These are phyloP conservation scores for Rhagoletis pomonella DNA, from an alignment of 1,140 invertebrate genomes.

Conservation along the genomic window DNA sequence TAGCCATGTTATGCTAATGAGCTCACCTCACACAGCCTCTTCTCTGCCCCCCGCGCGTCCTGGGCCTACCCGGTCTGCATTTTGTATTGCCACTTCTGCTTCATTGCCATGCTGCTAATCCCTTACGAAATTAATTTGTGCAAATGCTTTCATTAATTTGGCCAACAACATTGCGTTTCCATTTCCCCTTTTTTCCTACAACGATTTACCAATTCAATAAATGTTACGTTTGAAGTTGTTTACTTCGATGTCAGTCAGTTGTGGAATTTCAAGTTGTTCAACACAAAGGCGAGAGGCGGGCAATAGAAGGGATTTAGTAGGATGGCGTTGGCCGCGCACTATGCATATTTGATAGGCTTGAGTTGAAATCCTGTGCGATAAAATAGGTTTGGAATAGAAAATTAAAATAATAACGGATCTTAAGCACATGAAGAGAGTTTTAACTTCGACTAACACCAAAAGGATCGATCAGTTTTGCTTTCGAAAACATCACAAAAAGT, in stretches of 20 bases:
- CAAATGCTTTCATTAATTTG: constrained; percentile 51
- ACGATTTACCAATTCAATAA: constrained; percentile 48
- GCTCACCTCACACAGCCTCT: not conserved
- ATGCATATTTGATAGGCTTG: not conserved
- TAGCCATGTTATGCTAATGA: constrained; percentile 52
- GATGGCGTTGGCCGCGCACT: not conserved
- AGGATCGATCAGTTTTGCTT: too few relatives aligned
- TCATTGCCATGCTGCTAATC: constrained; percentile 11
- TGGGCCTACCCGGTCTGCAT: not conserved
- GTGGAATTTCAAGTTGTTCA: constrained; percentile 36
- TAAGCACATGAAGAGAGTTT: too few relatives aligned
- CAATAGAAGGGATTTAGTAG: not conserved
- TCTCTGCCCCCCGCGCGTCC: not conserved
- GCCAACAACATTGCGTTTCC: constrained; percentile 14
- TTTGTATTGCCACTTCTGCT: not conserved
- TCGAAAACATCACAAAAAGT: too few relatives aligned
- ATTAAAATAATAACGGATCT: not conserved
- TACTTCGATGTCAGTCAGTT: constrained; percentile 35
- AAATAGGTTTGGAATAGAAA: not conserved
- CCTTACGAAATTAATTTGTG: constrained; percentile 52
- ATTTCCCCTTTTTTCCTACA: not conserved
- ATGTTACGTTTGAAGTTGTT: constrained; percentile 42
- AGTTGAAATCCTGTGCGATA: not conserved
- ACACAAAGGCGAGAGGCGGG: constrained; percentile 4
- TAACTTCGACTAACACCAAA: too few relatives aligned